Evolutionary conservation across 2,888 invertebrate genomes (phyloP), one percentile per base, ranked within the genome.

Genomic region (Xanthia togata): DNA sequence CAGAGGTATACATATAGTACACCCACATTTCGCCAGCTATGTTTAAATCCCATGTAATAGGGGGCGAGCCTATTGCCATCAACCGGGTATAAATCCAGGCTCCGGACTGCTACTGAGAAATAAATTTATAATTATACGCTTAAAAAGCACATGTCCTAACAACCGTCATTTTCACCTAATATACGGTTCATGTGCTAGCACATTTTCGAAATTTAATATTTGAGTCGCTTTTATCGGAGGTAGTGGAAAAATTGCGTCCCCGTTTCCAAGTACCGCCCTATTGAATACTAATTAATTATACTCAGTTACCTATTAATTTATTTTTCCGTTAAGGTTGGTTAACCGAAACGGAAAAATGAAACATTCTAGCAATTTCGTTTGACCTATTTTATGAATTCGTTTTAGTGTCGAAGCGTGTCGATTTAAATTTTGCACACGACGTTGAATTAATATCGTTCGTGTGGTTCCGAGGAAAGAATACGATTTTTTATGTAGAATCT

Each of bases 281-380:
- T 70, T 83, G 53, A 77, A 83, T 78, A 78, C 26, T 70, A 57
- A 78, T 70, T 67, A 50, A 60, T 77, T 59, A 35, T 60, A 65
- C 70, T 65, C 31, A 55, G 55, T 60, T 41, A 55, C 47, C n/a
- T 59, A 55, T 74, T 60, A 4, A 65, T 82, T 76, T 41, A 11
- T 69, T 57, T 78, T 64, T 38, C 12, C 53, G 53, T 26, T 57
- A 57, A 53, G 57, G 20, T 55, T 59, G 8, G 38, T 53, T 26
- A 26, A 50, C 71, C 1, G 20, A 68, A 20, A 20, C 12, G 67
- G 55, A 35, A 55, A 57, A 68, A n/a, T 35, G 35, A 55, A 60
- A n/a, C 65, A 47, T 31, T 76, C 31, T 50, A 47, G 69, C 50
- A 77, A 70, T 77, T 70, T 70, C 59, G 26, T 59, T 65, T 77